Evolutionary conservation across 1,140 invertebrate genomes (phyloP).

Genomic region (Pentalonia nigronervosa): DNA sequence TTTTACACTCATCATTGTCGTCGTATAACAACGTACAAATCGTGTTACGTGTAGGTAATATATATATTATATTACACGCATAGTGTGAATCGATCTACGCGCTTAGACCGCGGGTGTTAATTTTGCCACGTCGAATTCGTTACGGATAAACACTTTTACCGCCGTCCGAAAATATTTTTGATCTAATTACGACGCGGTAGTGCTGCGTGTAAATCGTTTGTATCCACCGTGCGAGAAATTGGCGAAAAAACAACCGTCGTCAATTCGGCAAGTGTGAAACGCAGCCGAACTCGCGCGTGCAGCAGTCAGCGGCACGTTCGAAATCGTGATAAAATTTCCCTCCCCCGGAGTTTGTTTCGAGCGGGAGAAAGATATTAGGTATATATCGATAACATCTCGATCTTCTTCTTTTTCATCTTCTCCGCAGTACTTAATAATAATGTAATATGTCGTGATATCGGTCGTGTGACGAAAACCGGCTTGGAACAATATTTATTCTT

Average conservation of each 20-base stretch:
- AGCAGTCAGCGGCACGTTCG: not conserved
- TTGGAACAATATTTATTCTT: conserved; percentile 16
- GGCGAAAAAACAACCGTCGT: not conserved
- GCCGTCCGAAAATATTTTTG: conserved; percentile 1
- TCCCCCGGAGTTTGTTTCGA: not conserved
- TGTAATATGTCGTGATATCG: not conserved
- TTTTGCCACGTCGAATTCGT: conserved; percentile 14
- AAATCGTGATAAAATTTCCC: not conserved
- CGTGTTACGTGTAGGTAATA: not conserved
- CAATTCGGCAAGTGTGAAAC: not conserved
- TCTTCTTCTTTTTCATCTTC: not conserved
- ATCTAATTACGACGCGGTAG: not conserved
- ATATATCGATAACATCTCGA: not conserved
- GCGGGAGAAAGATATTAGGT: not conserved
- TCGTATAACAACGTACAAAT: not conserved
- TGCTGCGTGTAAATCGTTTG: not conserved
- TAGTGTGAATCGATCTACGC: not conserved
- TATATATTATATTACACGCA: not conserved
- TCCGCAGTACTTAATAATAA: not conserved
- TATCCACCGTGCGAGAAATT: conserved; percentile 9
- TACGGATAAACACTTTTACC: not conserved
- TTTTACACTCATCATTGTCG: conserved; percentile 1
- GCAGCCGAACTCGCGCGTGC: not conserved
- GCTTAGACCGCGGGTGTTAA: not conserved
- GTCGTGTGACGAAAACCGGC: conserved; percentile 5